Base-by-base conservation (phyloP, 2,888 invertebrate genomes). In the Epirrhoe tristata region DNA sequence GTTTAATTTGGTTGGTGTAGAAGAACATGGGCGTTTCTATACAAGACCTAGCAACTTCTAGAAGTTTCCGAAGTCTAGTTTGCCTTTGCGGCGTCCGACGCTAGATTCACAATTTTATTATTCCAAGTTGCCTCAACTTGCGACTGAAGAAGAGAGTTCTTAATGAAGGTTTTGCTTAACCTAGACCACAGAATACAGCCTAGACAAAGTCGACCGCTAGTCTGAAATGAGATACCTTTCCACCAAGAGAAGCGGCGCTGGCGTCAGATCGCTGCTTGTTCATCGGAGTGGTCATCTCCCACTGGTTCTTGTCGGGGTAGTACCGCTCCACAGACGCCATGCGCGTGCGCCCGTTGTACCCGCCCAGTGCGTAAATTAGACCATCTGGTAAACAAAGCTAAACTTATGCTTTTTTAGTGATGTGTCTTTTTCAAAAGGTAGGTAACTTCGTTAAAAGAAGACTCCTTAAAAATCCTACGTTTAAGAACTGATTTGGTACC, bases 341-440 rank as follows among this genome's bases (percentile, higher is more conserved):
- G 74, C 97, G 95, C 7, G 95, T 95, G 51, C 95, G 94, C 10
- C 97, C 97, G 84, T 97, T 97, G 87, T 96, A 97, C 0, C 97
- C 97, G 0, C 98, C 98, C 77, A 97, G 94, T 0, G 97, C 97
- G 86, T 97, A 98, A 67, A 98, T 96, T 76, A 95, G 91, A 57
- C 95, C 96, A 81, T 95, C 94, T 95, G 76, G 5, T n/a, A n/a
- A n/a, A n/a, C n/a, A n/a, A n/a, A n/a, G n/a, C n/a, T n/a, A n/a
- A n/a, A n/a, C n/a, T n/a, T n/a, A n/a, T n/a, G n/a, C n/a, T n/a
- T n/a, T n/a, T n/a, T n/a, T n/a, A n/a, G n/a, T n/a, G n/a, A n/a
- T n/a, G n/a, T n/a, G n/a, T n/a, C n/a, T n/a, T 32, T 32, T 32
- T 5, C 6, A 6, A 32, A 5, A 32, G 32, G 32, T 32, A 32